phyloP scores from a whole-genome alignment of 2,888 invertebrate genomes.

The Drosophila paranaensis region DNA sequence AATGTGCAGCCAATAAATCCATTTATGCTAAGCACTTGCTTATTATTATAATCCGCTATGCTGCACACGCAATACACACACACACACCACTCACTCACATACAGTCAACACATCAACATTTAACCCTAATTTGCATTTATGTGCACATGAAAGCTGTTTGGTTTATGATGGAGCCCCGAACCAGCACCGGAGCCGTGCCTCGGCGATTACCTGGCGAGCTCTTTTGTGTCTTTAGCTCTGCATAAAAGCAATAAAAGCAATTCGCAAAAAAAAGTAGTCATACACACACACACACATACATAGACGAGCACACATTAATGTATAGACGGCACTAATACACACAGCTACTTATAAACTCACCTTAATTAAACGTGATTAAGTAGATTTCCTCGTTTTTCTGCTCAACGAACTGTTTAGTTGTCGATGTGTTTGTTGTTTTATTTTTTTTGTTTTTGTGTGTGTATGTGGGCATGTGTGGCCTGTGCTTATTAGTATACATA shows the following conservation, averaged over 20 bases:
- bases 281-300: slow-evolving; percentile 35
- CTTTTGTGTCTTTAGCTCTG: slow-evolving; percentile 67
- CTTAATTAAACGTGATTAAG: slow-evolving; percentile 82
- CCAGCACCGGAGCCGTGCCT: slow-evolving; percentile 8
- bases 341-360: slow-evolving; percentile 75
- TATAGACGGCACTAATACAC: slow-evolving; percentile 36
- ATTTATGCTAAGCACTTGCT: slow-evolving; percentile 75
- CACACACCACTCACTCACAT: slow-evolving; percentile 11
- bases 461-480: slow-evolving; percentile 27
- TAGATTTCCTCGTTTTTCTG: slow-evolving; percentile 79
- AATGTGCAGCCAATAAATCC: slow-evolving; percentile 78
- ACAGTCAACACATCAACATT: slow-evolving; percentile 61
- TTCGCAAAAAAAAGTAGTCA: slow-evolving; percentile 63
- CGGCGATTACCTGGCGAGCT: slow-evolving; percentile 69
- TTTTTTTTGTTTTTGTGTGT: slow-evolving; percentile 1
- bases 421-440: slow-evolving; percentile 56
- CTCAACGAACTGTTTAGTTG: slow-evolving; percentile 76
- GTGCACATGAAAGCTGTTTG: slow-evolving; percentile 61
- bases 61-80: slow-evolving; percentile 21
- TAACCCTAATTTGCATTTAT: slow-evolving; percentile 81
- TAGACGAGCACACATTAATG: slow-evolving; percentile 7
- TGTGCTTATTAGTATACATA: slow-evolving; percentile 59
- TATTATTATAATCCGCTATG: slow-evolving; percentile 75
- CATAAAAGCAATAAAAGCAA: slow-evolving; percentile 72
- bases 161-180: slow-evolving; percentile 38